phyloP scores from a whole-genome alignment of 2,888 invertebrate genomes.

The Lacanobia wlatinum region DNA sequence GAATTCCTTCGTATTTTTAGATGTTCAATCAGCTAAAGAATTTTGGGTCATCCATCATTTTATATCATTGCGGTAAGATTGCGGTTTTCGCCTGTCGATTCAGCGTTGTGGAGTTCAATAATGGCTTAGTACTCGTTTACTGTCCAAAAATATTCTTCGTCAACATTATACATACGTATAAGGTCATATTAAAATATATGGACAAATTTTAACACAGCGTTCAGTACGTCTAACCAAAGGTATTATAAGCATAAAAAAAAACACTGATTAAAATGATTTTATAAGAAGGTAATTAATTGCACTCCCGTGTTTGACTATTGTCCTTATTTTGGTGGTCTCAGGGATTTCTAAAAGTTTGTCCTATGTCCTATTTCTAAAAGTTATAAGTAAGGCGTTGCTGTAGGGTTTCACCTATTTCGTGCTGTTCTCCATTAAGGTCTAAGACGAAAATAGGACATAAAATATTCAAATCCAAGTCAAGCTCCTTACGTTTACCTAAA shows the following conservation, averaged over 20 bases:
- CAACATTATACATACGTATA: too few relatives aligned
- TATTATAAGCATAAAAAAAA: too few relatives aligned
- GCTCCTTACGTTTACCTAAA: conserved; percentile 31
- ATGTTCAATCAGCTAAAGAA: conserved; percentile 18
- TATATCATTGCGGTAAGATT: conserved; percentile 12
- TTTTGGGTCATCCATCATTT: conserved; percentile 34
- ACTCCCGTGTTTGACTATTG: too few relatives aligned
- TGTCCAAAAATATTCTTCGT: background rate
- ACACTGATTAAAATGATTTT: too few relatives aligned
- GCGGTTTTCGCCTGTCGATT: conserved; percentile 5
- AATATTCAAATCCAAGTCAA: conserved; percentile 47
- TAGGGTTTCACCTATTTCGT: background rate
- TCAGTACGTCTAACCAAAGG: too few relatives aligned
- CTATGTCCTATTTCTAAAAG: too few relatives aligned
- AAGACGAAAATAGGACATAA: conserved; percentile 26
- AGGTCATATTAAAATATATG: too few relatives aligned
- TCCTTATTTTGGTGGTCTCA: too few relatives aligned
- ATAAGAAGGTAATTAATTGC: too few relatives aligned
- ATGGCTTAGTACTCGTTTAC: background rate
- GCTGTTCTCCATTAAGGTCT: conserved; percentile 4
- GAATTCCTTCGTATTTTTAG: conserved; percentile 44
- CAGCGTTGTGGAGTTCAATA: conserved; percentile 13
- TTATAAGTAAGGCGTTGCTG: too few relatives aligned
- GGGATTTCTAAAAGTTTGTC: too few relatives aligned
- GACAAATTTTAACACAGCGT: too few relatives aligned